Conservation (phyloP, 2,888 invertebrate genomes). For the Nomada fabriciana region DNA sequence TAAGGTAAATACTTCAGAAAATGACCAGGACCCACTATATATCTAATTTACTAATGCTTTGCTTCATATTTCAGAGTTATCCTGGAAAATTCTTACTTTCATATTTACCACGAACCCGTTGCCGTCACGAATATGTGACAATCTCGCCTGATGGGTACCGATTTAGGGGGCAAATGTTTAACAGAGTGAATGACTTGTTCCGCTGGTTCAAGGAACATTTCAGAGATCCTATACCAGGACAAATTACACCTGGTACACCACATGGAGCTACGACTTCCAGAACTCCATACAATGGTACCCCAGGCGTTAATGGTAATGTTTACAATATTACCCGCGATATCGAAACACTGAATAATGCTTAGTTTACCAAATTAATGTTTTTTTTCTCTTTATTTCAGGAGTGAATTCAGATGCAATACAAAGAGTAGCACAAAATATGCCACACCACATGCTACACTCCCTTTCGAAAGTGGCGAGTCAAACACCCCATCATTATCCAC, state of each 20-base stretch:
- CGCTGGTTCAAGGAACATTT: slow-evolving; percentile 99
- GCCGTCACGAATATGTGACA: slow-evolving; percentile 96
- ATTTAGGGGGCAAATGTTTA: slow-evolving; percentile 95
- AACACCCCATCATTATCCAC: slow-evolving; percentile 85
- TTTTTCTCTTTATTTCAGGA: slow-evolving; percentile 79
- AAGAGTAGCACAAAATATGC: slow-evolving; percentile 89
- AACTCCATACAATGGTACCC: slow-evolving; percentile 86
- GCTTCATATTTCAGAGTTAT: slow-evolving; percentile 82
- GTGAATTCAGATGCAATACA: slow-evolving; percentile 89
- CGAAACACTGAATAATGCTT: neutral
- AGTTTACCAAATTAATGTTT: neutral
- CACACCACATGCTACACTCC: slow-evolving; percentile 89
- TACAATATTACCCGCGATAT: neutral
- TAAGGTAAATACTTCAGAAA: slow-evolving; percentile 84
- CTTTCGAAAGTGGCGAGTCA: slow-evolving; percentile 89
- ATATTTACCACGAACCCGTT: slow-evolving; percentile 94
- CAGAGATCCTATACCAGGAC: slow-evolving; percentile 92
- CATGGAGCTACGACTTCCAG: slow-evolving; percentile 86
- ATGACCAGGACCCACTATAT: neutral
- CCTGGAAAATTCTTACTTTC: slow-evolving; percentile 97
- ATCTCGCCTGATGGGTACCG: slow-evolving; percentile 96
- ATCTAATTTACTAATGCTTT: neutral
- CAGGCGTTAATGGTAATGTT: slow-evolving; percentile 64
- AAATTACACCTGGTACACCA: slow-evolving; percentile 90
- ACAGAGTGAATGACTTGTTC: slow-evolving; percentile 91